Base-by-base conservation (phyloP, 1,140 invertebrate species). In the Mactra quadrangularis region DNA sequence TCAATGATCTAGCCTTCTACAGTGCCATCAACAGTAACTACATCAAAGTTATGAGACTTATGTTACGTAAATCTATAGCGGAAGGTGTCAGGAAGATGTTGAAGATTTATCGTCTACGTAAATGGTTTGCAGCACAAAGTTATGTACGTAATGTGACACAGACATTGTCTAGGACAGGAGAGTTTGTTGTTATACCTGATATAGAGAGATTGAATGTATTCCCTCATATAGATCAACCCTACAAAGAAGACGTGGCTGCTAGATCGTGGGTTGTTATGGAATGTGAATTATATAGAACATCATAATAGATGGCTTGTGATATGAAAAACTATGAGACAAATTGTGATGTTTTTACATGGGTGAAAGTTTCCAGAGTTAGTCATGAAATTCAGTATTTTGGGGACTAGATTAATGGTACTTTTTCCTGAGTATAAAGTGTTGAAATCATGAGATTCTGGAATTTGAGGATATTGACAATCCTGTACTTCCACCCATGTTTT, bases 91-190 rank as follows among this genome's bases (percentile, higher is more conserved):
- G 57, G 53, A 25, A 57, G 22, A 45, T 79, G 77, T 59, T 59
- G 22, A 68, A 59, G 50, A 68, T 47, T 15, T 79, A 79, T 38
- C 47, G 64, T 3, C 77, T 79, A 17, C 64, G 50, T 19, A 79
- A 79, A 33, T 79, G 77, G 77, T 68, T 70, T 33, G 15, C 33
- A 4, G 77, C 57, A 27, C 77, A 71, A 50, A 77, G 31, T 31
- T 7, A 64, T 52, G 45, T 66, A 19, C 74, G 64, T 35, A 62
- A 77, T 35, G 22, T 77, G 38, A 33, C 52, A 4, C 7, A 31
- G 25, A n/a, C 6, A 13, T 75, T 38, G 29, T 35, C 41, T 33
- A 41, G 31, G 71, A 25, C 19, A 3, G 15, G 38, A 45, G 74
- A 38, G 0, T 27, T 77, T 25, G 38, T 15, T 7, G 6, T 41